phyloP scores from a whole-genome alignment of 2,113 vertebrate species.

The Caranx ignobilis region DNA sequence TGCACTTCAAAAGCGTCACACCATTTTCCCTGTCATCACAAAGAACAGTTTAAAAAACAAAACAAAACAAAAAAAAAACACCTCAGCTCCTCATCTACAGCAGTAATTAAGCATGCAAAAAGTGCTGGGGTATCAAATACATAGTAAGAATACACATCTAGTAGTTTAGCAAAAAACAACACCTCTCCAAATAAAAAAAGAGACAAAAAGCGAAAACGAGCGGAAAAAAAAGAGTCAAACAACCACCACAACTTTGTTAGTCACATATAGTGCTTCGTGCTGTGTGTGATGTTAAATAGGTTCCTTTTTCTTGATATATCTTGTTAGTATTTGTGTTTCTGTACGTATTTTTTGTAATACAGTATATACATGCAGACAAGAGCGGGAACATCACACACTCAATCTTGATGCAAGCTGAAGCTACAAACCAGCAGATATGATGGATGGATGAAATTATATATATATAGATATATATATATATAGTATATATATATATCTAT shows the following conservation, averaged over 20 bases:
- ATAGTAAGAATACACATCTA: slow-evolving; percentile 82
- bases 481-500: slow-evolving; percentile 7
- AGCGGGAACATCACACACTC: slow-evolving; percentile 71
- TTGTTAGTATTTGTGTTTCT: slow-evolving; percentile 73
- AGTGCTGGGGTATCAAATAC: slow-evolving; percentile 83
- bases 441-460: slow-evolving; percentile 41
- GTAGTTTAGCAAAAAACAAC: slow-evolving; percentile 75
- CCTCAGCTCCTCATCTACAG: slow-evolving; percentile 72
- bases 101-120: slow-evolving; percentile 83
- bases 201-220: slow-evolving; percentile 33
- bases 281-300: slow-evolving; percentile 72
- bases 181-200: slow-evolving; percentile 68
- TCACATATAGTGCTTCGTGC: slow-evolving; percentile 76
- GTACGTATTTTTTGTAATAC: slow-evolving; percentile 69
- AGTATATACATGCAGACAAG: slow-evolving; percentile 82
- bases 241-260: slow-evolving; percentile 73
- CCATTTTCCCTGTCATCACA: slow-evolving; percentile 57
- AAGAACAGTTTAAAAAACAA: slow-evolving; percentile 35
- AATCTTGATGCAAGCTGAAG: slow-evolving; percentile 65
- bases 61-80: slow-evolving; percentile 55
- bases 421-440: slow-evolving; percentile 67
- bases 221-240: slow-evolving; percentile 44
- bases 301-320: slow-evolving; percentile 70
- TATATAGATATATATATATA: slow-evolving; percentile 2
- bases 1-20: slow-evolving; percentile 63